Base-by-base conservation (phyloP, 2,797 vertebrate genomes). In the Lepidocolaptes lacrymiger region DNA sequence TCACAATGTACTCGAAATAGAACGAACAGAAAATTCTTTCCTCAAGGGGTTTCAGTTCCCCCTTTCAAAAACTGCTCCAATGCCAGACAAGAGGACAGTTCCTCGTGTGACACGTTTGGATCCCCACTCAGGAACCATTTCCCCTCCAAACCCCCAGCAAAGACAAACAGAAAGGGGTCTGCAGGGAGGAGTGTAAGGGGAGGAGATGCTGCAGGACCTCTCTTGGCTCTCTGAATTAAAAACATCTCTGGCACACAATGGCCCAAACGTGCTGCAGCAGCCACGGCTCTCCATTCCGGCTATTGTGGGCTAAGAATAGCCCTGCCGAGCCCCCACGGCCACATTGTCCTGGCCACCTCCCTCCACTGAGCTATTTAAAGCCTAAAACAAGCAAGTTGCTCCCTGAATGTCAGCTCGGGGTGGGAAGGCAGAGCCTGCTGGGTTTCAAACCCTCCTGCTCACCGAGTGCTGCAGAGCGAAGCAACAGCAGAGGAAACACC, bases 241-340 rank as follows among this genome's bases (percentile, higher is more conserved):
- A 90, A 80, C 87, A 95, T 10, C 59, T 2, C 67, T 23, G 14
- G 46, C 83, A 85, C 91, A 95, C 95, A 97, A 95, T 75, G 93
- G 95, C 68, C 96, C 80, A 16, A 76, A 48, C 63, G 13, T 36
- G 58, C 88, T 44, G 90, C 96, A 30, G 94, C 75, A 21, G 94
- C 94, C 74, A 41, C 30, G 10, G 97, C 85, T 95, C 89, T 79
- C 91, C 96, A 79, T 98, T 98, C 98, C 96, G 93, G 96, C 72
- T 54, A 98, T 98, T 98, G 97, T 98, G 84, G 77, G 88, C 97
- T 93, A 97, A 98, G 89, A 97, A 98, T 97, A 98, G 97, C 91
- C 94, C 75, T 43, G 86, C 91, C 56, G 90, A 97, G 92, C 88
- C 85, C 83, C 93, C 90, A 49, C 56, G 39, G 91, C 95, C 92